Base-by-base conservation (phyloP, 2,888 invertebrate species). In the Agapostemon virescens region DNA sequence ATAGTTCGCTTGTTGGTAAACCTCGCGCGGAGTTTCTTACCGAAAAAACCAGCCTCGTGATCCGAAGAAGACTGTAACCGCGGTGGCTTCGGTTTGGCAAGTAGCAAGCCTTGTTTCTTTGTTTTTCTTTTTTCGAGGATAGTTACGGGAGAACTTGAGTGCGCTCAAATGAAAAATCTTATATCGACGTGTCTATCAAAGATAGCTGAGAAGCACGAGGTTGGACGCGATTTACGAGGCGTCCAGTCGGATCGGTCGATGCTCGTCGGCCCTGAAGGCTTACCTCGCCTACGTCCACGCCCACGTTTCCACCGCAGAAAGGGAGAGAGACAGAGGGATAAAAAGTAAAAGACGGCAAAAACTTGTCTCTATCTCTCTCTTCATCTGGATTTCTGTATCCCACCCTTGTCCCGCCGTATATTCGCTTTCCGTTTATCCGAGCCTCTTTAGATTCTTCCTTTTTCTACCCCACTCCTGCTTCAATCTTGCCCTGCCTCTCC, bases 241-340 rank as follows among this genome's bases (percentile, higher is more conserved):
- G 78, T 85, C 77, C 84, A 81, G 75, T 71, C 72, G 84, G 79
- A 86, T 85, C 86, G 86, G 85, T 85, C 85, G 83, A 85, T 83
- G 85, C 78, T 85, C 74, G 85, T 82, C 87, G 86, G 84, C 87
- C 86, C 87, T 87, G 86, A 87, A 86, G 84, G 85, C 82, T 85
- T 77, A 87, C 86, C 85, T 87, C 87, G 87, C 87, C 87, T 85
- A 87, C 87, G 86, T 87, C 87, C 87, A 87, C 87, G 87, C 86
- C 87, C 86, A 87, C 87, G 87, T 86, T 82, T 77, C 85, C 74
- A 77, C 75, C 74, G 52, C 61, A 17, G 45, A 69, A 49, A 26
- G 68, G 63, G 81, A 61, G 72, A 64, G 26, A 73, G 61, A 61
- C 23, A 40, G 61, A 52, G 15, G 45, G 61, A 55, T 45, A 67